Conservation (phyloP, 2,797 vertebrate genomes). For the Myotis myotis region DNA sequence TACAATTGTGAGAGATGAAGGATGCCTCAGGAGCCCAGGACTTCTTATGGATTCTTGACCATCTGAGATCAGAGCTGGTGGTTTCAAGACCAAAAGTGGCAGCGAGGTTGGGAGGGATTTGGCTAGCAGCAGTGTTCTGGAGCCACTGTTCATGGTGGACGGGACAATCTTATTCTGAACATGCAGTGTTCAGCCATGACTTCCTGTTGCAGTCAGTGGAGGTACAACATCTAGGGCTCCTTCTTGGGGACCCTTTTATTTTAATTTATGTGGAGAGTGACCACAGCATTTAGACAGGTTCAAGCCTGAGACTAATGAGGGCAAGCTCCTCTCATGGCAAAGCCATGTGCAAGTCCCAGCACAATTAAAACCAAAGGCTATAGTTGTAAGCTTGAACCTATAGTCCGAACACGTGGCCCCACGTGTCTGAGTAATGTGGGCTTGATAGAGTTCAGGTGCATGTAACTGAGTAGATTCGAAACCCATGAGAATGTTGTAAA, state of each 20-base stretch:
- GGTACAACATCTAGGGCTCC: neutral
- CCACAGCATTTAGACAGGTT: no score
- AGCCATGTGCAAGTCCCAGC: no score
- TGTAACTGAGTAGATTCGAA: no score
- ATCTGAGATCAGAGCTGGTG: neutral
- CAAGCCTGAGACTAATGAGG: no score
- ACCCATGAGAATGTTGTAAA: no score
- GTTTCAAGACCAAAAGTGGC: neutral
- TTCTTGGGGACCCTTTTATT: neutral
- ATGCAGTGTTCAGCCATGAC: neutral
- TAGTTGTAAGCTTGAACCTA: no score
- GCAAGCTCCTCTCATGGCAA: no score
- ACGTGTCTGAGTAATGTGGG: no score
- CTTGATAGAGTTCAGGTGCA: no score
- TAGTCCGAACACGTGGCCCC: no score
- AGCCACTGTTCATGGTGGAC: neutral
- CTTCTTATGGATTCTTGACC: neutral
- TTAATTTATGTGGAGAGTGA: neutral
- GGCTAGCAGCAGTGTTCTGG: neutral
- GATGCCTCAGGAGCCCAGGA: neutral
- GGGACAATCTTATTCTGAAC: neutral
- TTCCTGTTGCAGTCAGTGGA: neutral
- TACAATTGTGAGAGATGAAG: neutral
- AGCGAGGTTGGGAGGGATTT: neutral
- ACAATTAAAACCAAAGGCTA: no score